A percentile compares a stretch with the other conserved stretches of the same genome.
Evolutionary conservation across 2,888 invertebrate genomes (phyloP).

Genomic region (Brenthis hecate): DNA sequence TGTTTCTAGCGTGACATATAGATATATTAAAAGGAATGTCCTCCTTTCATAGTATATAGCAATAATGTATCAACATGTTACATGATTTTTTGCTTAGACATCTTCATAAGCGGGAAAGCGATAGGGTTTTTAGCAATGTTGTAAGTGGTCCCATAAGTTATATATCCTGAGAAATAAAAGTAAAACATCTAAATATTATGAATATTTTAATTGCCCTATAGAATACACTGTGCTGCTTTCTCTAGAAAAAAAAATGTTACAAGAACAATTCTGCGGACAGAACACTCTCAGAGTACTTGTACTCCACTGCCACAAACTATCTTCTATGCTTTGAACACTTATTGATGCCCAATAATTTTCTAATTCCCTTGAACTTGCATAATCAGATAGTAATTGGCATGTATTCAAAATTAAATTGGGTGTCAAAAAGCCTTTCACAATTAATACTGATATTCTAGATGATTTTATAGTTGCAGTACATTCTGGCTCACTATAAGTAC

Average conservation of each 20-base stretch:
- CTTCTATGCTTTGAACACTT: conserved; percentile 65
- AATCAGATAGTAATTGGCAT: conserved; percentile 52
- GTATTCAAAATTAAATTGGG: conserved; percentile 51
- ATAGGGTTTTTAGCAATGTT: neutral
- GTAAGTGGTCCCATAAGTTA: too few relatives aligned
- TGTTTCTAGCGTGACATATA: too few relatives aligned
- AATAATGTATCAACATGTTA: too few relatives aligned
- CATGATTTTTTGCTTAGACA: too few relatives aligned
- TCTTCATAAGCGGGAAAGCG: neutral
- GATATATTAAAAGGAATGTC: too few relatives aligned
- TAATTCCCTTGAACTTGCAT: conserved; percentile 53
- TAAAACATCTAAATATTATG: conserved; percentile 46
- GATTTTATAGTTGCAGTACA: conserved; percentile 57
- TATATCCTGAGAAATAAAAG: too few relatives aligned
- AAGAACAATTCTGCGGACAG: conserved; percentile 64
- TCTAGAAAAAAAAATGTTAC: conserved; percentile 61
- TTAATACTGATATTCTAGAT: conserved; percentile 57
- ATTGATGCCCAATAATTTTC: conserved; percentile 63
- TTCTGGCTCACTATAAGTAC: conserved; percentile 62
- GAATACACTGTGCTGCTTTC: conserved; percentile 52
- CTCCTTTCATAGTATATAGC: too few relatives aligned
- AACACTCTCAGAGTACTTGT: conserved; percentile 57
- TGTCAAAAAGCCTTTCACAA: conserved; percentile 64
- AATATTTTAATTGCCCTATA: conserved; percentile 71
- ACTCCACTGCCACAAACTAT: conserved; percentile 65